Percentiles rank a stretch among this genome's conserved stretches.
phyloP scores from a whole-genome alignment of 2,113 vertebrate species.

The Chamaea fasciata region DNA sequence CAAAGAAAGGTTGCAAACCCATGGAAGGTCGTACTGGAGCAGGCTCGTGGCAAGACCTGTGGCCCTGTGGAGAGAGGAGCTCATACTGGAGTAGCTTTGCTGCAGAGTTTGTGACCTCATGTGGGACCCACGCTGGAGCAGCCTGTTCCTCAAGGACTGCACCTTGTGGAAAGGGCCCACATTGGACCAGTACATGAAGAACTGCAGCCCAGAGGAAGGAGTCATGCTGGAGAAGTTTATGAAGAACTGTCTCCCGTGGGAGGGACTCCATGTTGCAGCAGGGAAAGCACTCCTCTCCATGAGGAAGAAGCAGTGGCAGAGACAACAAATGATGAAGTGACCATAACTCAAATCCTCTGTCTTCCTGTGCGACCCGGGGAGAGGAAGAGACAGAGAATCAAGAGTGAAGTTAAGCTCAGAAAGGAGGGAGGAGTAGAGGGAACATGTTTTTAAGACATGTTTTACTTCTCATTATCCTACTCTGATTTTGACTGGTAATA shows the following conservation, averaged over 20 bases:
- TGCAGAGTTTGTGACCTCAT: not conserved
- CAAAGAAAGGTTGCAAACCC: too few relatives aligned
- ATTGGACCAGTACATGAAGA: not conserved
- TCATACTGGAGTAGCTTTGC: not conserved
- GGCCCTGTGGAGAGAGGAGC: not conserved
- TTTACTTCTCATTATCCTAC: not conserved
- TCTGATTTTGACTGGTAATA: not conserved
- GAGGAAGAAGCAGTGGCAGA: not conserved
- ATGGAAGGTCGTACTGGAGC: accelerated
- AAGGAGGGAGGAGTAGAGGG: not conserved
- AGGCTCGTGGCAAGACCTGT: too few relatives aligned
- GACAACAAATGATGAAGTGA: not conserved
- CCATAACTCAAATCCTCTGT: not conserved
- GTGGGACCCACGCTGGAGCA: accelerated
- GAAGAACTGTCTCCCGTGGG: not conserved
- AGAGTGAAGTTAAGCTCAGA: not conserved
- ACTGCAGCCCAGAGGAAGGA: not conserved
- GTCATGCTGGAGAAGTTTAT: not conserved
- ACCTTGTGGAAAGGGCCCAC: not conserved
- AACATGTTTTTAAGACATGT: not conserved
- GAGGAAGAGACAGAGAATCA: not conserved
- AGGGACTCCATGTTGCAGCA: accelerated
- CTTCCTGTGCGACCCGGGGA: accelerated
- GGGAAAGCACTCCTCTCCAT: not conserved
- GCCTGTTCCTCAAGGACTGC: not conserved